Percentiles rank a stretch among this genome's conserved stretches.
Conservation (phyloP, 2,113 vertebrate genomes). For the Takifugu flavidus region DNA sequence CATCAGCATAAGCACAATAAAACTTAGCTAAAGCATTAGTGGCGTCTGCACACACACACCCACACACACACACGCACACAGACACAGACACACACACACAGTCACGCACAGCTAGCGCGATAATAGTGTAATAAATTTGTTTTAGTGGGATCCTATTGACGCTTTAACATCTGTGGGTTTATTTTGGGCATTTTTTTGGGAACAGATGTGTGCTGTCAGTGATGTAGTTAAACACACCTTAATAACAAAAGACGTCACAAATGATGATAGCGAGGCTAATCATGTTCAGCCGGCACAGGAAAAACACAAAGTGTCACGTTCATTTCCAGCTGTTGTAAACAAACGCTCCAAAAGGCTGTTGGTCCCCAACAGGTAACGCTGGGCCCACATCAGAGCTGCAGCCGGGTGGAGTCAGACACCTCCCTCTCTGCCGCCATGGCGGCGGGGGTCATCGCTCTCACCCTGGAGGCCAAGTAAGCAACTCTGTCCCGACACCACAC, state of each 20-base stretch:
- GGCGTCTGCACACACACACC: too few species aligned
- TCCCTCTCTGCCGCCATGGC: conserved; percentile 93
- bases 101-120: too few species aligned
- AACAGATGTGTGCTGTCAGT: not conserved
- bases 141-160: too few species aligned
- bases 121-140: too few species aligned
- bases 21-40: not conserved
- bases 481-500: conserved; percentile 9
- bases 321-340: too few species aligned
- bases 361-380: conserved; percentile 78
- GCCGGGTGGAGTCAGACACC: conserved; percentile 81
- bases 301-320: too few species aligned
- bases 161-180: too few species aligned
- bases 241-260: not conserved
- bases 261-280: not conserved
- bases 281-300: too few species aligned
- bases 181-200: too few species aligned
- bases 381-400: conserved; percentile 85
- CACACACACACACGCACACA: too few species aligned
- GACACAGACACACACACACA: too few species aligned
- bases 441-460: conserved; percentile 91
- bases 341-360: not conserved
- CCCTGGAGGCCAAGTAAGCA: conserved; percentile 95
- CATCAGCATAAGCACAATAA: not conserved
- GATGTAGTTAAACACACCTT: not conserved